Base-by-base conservation (phyloP, 2,113 vertebrate genomes). In the Castor canadensis region DNA sequence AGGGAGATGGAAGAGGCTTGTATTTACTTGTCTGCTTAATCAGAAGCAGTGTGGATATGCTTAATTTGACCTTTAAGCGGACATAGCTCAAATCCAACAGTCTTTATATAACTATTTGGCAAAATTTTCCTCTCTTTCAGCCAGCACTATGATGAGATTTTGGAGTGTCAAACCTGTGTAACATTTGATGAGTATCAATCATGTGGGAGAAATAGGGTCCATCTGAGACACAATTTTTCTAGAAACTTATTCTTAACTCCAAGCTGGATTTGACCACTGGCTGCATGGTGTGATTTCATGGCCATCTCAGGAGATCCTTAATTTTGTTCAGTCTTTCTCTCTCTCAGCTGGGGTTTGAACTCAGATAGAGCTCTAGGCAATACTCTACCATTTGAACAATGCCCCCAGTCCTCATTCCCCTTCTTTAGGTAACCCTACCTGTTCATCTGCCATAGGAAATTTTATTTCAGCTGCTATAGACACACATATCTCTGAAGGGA, bases 51-150 rank as follows among this genome's bases (percentile, higher is more conserved):
- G 11, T 32, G 45, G 76, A 93, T 96, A 66, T 60, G 79, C 84
- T 82, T 56, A 47, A 87, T 89, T 94, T 97, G 95, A 96, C 87
- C 85, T 96, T 96, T 97, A 86, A 77, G 40, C 38, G 92, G 69
- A 35, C n/a, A 32, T 1, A 69, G 24, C 66, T 89, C 79, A 79
- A 35, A 75, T 4, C 52, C 35, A 64, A 43, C 35, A 58, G 17
- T 11, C 43, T 73, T 93, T 88, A n/a, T 81, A 30, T 69, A 83
- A 95, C 56, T 96, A 73, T 89, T 85, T 84, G 93, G 84, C 64
- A 89, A 81, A 82, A 58, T 71, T 91, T 64, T 4, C 28, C 30
- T 91, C 28, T 88, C 43, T 92, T 72, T 89, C 73, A 72, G 19
- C 38, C 19, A 83, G 28, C 16, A 82, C 66, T 24, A 35, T 77